Evolutionary conservation across 2,888 invertebrate genomes (phyloP), one percentile per base, ranked within the genome.

Genomic region (Gerosis bhagava): DNA sequence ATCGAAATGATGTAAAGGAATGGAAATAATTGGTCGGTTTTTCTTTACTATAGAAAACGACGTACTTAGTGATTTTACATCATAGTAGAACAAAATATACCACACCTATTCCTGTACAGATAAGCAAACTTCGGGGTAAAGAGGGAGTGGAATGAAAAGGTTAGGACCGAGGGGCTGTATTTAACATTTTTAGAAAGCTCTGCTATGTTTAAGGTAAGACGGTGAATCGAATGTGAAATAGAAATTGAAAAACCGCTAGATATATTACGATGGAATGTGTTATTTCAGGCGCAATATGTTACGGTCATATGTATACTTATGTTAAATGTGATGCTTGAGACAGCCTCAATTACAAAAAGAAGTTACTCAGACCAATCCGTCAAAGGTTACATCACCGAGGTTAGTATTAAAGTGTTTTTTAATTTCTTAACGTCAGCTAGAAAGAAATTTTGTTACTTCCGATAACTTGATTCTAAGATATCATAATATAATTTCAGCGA

Each of bases 281-380:
- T 40, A 16, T 81, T 78, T 59, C 76, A 82, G 77, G 68, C 64
- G 63, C 73, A 80, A 65, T 75, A 82, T 83, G 80, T 74, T 55
- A 68, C 68, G 70, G 67, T 83, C 49, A 71, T 66, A 54, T 73
- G 70, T 63, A 62, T 77, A 59, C 61, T 84, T 67, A 63, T 83
- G 63, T 73, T 80, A 57, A 72, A 75, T 67, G 70, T 71, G 35
- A 76, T 77, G 72, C 59, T 77, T 53, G 71, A 67, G 50, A 70
- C 71, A 21, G 71, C 72, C 50, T 67, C 88, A 45, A 83, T 91
- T 53, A 80, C 82, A 10, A 94, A 93, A 73, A 89, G 94, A 63
- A 94, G 94, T 71, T 93, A 94, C 77, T 94, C 94, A 32, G 96
- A 96, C 77, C 93, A 94, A 70, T 94, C 95, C 51, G 93, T 96